Base-by-base conservation (phyloP, 2,888 invertebrate genomes). In the Agrochola circellaris region DNA sequence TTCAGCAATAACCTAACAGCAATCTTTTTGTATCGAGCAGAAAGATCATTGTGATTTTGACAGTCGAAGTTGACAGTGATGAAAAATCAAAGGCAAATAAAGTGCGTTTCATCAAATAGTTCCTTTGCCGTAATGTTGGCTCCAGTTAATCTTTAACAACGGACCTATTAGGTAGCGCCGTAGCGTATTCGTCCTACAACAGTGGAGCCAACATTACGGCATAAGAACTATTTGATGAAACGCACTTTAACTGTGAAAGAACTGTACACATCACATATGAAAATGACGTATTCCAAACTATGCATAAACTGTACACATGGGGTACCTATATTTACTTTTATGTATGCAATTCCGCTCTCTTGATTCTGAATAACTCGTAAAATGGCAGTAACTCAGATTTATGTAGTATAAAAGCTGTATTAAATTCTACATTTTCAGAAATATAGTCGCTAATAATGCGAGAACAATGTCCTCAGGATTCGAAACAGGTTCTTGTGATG, bases 351-450 rank as follows among this genome's bases (percentile, higher is more conserved):
- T 26, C n/a, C n/a, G 61, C 26, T 76, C 9, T 23, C n/a, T n/a
- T 38, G 56, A 76, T 76, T 51, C 58, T 23, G 51, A 42, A 56
- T 60, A 51, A 60, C 77, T 77, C 79, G 26, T 83, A 75, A 85
- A 85, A 83, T 56, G 23, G 45, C 64, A 58, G n/a, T 76, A 70
- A 69, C 38, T 51, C n/a, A 62, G 34, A 72, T 80, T 73, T 69
- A 73, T 74, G 23, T 23, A 8, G 11, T 64, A 56, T 56, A 51
- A 61, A 42, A 51, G 34, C 34, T 61, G 11, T 66, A 66, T 54
- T 26, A 70, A 69, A 66, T 70, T 66, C 23, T 61, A 66, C 11
- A 51, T 67, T n/a, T 61, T 23, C 56, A 61, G 30, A 58, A 56
- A 51, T 77, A 30, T 48, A 26, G 58, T 48, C 45, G 20, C 23